Evolutionary conservation across 2,888 invertebrate species (phyloP), one percentile per base, ranked within the genome.

Genomic region (Julus scanicus): DNA sequence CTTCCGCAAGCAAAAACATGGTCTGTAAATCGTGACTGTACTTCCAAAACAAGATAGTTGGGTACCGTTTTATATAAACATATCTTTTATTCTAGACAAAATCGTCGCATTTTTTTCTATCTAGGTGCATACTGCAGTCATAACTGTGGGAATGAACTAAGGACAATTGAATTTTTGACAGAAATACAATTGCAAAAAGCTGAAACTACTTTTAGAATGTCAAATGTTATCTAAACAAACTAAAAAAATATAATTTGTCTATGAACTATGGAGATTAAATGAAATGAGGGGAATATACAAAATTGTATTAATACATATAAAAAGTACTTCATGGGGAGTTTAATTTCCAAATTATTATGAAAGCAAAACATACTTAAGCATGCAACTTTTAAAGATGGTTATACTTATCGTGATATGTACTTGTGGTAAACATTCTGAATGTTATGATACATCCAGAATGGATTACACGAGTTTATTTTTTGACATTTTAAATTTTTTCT

Each of bases 1-100:
- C 63, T 63, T 63, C 63, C 63, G 63, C 63, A 63, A 17, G n/a
- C 63, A 63, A 63, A 63, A 63, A 63, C 63, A 63, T 63, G 63
- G 63, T 63, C 63, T 17, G 63, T 0, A 63, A 63, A 63, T 63
- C 63, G 63, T 63, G 63, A 63, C 63, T 63, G n/a, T 20, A 63
- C 63, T 63, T 63, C 63, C n/a, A 63, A 63, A 63, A 63, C 63
- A 3, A 63, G 63, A n/a, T 15, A 17, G 57, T 17, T 17, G 13
- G 57, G 15, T 17, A 17, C 17, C 15, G 57, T 15, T 57, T 13
- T 17, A 15, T 63, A 17, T 63, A 63, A 63, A 63, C 63, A 6
- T 4, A n/a, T 17, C 15, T 63, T 63, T 63, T 63, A 63, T 63
- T 63, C n/a, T 63, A 3, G 63, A 63, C 63, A 63, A 63, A 63